phyloP scores from a whole-genome alignment of 2,797 vertebrate genomes.

The Neoniphon sammara region DNA sequence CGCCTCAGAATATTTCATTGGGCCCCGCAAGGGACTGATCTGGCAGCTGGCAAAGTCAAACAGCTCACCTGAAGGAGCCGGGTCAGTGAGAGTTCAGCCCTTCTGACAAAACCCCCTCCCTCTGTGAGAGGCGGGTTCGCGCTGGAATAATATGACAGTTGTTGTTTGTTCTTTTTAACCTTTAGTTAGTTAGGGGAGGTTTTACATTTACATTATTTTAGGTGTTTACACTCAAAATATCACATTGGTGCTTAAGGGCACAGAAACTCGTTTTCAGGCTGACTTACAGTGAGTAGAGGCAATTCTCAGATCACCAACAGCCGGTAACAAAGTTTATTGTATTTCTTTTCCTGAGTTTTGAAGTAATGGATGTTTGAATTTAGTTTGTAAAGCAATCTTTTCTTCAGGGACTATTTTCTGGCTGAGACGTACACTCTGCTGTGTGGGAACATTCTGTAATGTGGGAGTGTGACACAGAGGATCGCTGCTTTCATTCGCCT shows the following conservation, averaged over 20 bases:
- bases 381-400: no score
- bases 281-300: not conserved
- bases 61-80: conserved; percentile 62
- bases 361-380: no score
- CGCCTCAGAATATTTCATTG: conserved; percentile 66
- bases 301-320: not conserved
- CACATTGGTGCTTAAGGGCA: conserved; percentile 6
- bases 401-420: no score
- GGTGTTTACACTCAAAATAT: conserved; percentile 14
- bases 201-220: conserved; percentile 31
- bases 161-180: conserved; percentile 29
- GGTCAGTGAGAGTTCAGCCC: conserved; percentile 62
- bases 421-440: no score
- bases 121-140: conserved; percentile 25
- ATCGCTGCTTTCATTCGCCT: no score
- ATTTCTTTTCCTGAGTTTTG: not conserved
- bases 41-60: conserved; percentile 70
- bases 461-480: no score
- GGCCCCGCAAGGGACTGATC: conserved; percentile 51
- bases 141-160: conserved; percentile 32
- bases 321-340: not conserved
- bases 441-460: no score
- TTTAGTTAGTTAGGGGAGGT: conserved; percentile 5
- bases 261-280: not conserved
- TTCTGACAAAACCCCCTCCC: conserved; percentile 23